Evolutionary conservation across 2,888 invertebrate species (phyloP).

Genomic region (Lamellibrachia columna): DNA sequence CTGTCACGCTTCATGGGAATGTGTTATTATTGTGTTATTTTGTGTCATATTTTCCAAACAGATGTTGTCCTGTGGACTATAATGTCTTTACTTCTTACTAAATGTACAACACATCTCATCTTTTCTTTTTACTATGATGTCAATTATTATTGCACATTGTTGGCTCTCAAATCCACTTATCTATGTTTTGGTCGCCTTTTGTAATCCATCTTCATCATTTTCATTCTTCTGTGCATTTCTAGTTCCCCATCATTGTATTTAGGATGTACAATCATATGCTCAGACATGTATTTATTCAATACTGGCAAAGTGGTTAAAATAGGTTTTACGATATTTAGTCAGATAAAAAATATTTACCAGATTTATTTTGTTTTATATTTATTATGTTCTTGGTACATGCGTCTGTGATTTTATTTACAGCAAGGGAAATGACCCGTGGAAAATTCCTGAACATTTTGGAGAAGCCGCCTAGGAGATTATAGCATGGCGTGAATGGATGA

Average conservation of each 20-base stretch:
- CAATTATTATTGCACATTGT: too few relatives aligned
- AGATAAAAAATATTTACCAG: background rate
- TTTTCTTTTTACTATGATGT: background rate
- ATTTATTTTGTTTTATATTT: background rate
- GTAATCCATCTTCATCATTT: background rate
- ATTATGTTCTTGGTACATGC: slow-evolving; percentile 35
- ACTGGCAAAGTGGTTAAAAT: background rate
- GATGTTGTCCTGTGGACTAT: background rate
- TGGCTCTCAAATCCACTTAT: too few relatives aligned
- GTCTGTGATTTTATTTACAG: slow-evolving; percentile 57
- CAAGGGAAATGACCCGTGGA: slow-evolving; percentile 95
- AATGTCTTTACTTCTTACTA: background rate
- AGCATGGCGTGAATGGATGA: background rate
- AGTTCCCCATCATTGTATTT: background rate
- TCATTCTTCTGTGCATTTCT: background rate
- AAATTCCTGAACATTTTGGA: slow-evolving; percentile 86
- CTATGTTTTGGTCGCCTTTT: background rate
- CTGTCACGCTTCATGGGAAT: too few relatives aligned
- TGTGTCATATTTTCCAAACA: background rate
- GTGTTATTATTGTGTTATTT: background rate
- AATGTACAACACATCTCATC: background rate
- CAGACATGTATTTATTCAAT: background rate
- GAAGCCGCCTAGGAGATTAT: slow-evolving; percentile 43
- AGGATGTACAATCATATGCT: background rate
- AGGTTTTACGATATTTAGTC: background rate